A percentile compares a stretch with the other conserved stretches of the same genome.
Conservation (phyloP, 2,888 invertebrate species). For the Palloptera scutellata region DNA sequence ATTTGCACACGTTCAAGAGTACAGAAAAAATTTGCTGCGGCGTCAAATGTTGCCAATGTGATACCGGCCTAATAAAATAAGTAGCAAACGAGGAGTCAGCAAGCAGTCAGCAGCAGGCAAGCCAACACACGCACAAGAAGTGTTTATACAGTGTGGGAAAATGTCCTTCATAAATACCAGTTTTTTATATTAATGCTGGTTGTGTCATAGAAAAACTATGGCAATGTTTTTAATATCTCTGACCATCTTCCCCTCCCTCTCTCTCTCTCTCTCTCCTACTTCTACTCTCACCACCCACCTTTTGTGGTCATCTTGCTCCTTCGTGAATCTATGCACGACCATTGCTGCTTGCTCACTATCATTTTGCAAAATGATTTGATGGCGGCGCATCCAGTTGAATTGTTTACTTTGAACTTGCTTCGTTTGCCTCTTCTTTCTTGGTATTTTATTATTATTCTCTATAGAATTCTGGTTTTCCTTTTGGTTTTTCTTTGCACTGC, state of each 20-base stretch:
- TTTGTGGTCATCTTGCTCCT: not conserved
- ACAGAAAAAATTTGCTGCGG: too few relatives aligned
- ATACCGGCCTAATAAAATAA: too few relatives aligned
- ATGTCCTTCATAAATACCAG: too few relatives aligned
- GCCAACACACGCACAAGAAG: too few relatives aligned
- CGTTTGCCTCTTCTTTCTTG: constrained; percentile 47
- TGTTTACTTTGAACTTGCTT: constrained; percentile 44
- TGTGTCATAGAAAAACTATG: not conserved
- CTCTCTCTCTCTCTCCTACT: not conserved
- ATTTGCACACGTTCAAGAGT: too few relatives aligned
- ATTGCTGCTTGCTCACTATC: too few relatives aligned
- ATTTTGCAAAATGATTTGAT: constrained; percentile 58
- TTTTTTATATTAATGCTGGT: too few relatives aligned
- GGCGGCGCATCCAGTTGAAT: constrained; percentile 51
- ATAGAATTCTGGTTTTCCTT: not conserved
- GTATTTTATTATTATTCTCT: not conserved
- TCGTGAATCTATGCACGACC: not conserved
- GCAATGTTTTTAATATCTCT: not conserved
- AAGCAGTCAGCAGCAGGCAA: too few relatives aligned
- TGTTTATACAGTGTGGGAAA: too few relatives aligned
- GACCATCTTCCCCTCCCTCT: not conserved
- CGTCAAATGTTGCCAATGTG: too few relatives aligned
- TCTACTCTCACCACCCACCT: not conserved
- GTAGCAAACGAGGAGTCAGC: too few relatives aligned
- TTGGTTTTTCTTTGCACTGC: constrained; percentile 4